Conservation (phyloP, 2,113 vertebrate genomes). For the Cebidichthys violaceus region DNA sequence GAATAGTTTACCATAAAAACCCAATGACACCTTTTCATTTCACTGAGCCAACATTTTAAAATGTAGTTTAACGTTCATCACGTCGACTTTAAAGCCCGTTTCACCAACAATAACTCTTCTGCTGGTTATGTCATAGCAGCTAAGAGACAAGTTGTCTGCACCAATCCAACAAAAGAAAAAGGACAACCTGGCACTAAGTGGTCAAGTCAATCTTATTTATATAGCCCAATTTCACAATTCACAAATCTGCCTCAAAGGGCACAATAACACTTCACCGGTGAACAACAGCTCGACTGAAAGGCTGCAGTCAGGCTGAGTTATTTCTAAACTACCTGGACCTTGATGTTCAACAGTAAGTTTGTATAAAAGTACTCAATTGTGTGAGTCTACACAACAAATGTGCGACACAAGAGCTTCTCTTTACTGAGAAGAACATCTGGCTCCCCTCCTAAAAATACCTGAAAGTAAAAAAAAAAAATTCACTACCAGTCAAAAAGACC, state of each 20-base stretch:
- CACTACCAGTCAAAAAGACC: neutral
- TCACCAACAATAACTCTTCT: neutral
- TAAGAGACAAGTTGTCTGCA: neutral
- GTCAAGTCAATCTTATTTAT: neutral
- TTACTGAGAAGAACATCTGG: neutral
- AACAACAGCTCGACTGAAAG: neutral
- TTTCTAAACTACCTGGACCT: neutral
- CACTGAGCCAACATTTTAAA: conserved; percentile 6
- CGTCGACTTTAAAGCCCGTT: neutral
- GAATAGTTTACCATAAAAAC: neutral
- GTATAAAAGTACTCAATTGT: neutral
- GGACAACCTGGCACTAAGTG: neutral
- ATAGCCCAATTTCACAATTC: neutral
- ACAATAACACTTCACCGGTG: neutral
- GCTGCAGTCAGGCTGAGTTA: neutral
- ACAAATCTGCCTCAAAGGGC: neutral
- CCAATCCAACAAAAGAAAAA: conserved; percentile 6
- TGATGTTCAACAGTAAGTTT: neutral
- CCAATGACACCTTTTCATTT: neutral
- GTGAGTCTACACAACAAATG: neutral
- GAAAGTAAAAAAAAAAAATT: neutral
- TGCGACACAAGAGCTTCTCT: neutral
- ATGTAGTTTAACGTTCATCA: neutral
- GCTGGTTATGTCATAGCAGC: neutral
- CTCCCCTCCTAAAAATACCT: too few species aligned